These are phyloP conservation scores for Dermatemys mawii DNA, from an alignment of 2,113 vertebrate genomes.

Conservation along the genomic window DNA sequence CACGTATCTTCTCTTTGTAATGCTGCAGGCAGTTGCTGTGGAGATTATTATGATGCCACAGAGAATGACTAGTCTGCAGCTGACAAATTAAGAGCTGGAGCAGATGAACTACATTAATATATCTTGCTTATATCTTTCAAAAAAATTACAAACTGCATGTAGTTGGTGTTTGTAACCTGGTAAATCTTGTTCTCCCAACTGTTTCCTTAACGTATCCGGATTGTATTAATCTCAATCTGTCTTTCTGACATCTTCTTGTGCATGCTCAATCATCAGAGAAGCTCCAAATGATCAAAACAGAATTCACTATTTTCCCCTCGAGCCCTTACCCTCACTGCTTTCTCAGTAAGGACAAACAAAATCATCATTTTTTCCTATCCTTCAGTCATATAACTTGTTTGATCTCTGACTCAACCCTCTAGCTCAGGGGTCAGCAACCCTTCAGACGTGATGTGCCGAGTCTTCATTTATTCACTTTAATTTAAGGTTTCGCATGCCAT, in stretches of 20 bases:
- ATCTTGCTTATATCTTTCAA: background rate
- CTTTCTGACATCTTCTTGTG: background rate
- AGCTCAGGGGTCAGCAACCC: too few species aligned
- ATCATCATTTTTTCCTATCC: background rate
- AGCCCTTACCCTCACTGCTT: background rate
- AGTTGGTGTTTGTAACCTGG: background rate
- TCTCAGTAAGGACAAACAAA: background rate
- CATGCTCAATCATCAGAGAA: background rate
- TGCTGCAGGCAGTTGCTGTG: background rate
- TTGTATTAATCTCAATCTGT: background rate
- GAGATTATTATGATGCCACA: background rate
- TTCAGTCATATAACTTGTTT: background rate
- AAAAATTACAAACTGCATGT: background rate
- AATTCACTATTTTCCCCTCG: background rate
- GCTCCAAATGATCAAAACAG: background rate
- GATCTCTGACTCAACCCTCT: background rate
- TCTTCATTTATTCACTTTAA: too few species aligned
- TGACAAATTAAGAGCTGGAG: conserved; percentile 30
- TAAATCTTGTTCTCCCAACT: background rate
- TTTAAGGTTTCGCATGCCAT: too few species aligned
- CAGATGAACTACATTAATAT: background rate
- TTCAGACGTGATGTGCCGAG: too few species aligned
- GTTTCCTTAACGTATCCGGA: background rate
- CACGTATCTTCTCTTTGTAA: background rate
- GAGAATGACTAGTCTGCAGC: background rate